A percentile compares a stretch with the other conserved stretches of the same genome.
phyloP scores from a whole-genome alignment of 2,888 invertebrate species.

The Epistrophe eligans region DNA sequence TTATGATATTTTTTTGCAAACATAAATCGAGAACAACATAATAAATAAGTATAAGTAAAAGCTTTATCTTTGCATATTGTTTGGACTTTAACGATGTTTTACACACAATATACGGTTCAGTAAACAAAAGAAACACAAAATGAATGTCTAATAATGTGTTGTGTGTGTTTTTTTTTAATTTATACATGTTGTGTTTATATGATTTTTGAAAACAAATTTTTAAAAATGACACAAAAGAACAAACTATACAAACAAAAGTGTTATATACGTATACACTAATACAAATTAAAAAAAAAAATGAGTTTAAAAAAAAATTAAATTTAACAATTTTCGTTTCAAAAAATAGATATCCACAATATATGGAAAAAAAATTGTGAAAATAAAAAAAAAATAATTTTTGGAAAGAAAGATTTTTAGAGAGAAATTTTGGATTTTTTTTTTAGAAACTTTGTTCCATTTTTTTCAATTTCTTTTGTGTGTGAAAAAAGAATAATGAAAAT shows the following conservation, averaged over 20 bases:
- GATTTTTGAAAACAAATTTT: not conserved
- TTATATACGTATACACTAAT: constrained; percentile 37
- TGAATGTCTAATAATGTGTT: not conserved
- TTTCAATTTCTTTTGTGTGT: constrained; percentile 41
- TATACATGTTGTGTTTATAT: not conserved
- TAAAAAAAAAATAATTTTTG: not conserved
- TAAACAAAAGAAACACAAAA: not conserved
- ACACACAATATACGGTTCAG: not conserved
- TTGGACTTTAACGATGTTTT: not conserved
- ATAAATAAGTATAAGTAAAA: too few species aligned
- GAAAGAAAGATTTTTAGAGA: not conserved
- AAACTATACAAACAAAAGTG: not conserved
- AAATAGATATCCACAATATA: constrained; percentile 10
- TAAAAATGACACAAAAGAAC: constrained; percentile 9
- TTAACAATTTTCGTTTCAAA: constrained; percentile 68
- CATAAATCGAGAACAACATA: too few species aligned
- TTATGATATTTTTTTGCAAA: too few species aligned
- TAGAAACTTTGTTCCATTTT: constrained; percentile 41
- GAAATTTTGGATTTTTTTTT: not conserved
- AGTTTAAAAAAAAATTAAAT: not conserved
- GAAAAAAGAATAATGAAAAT: not conserved
- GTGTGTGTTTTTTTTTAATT: not conserved
- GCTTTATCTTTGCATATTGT: too few species aligned
- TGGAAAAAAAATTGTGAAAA: too few species aligned
- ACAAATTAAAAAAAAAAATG: not conserved